These are phyloP conservation scores for Xylophagus ater DNA, from an alignment of 2,888 invertebrate species.

Conservation along the genomic window DNA sequence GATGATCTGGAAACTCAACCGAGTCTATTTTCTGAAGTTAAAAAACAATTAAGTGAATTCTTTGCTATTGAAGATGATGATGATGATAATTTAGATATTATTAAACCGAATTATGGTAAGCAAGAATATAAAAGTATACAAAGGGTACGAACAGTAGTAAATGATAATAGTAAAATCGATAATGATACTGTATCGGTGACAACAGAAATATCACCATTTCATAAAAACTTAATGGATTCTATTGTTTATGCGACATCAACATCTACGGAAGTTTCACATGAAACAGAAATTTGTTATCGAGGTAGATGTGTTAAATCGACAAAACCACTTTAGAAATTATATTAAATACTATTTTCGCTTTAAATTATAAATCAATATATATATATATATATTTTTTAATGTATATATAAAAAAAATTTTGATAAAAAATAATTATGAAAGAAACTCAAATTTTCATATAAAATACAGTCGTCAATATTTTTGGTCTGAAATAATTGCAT, in stretches of 20 bases:
- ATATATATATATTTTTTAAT: too few species aligned
- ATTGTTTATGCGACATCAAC: conserved; percentile 54
- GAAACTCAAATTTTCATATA: too few species aligned
- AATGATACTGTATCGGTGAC: conserved; percentile 16
- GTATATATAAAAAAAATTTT: too few species aligned
- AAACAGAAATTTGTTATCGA: conserved; percentile 80
- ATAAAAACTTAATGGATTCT: conserved; percentile 36
- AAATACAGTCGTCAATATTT: too few species aligned
- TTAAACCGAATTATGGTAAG: conserved; percentile 24
- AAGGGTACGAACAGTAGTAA: conserved; percentile 24
- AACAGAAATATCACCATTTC: conserved; percentile 27
- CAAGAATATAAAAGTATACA: conserved; percentile 35
- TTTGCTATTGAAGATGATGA: conserved; percentile 33
- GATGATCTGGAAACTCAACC: conserved; percentile 35
- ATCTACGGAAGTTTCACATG: conserved; percentile 70
- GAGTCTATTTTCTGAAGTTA: conserved; percentile 37
- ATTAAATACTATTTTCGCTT: too few species aligned
- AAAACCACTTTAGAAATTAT: conserved; percentile 5
- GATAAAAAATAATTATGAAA: too few species aligned
- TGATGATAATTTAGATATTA: conserved; percentile 22
- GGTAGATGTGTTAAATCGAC: conserved; percentile 67
- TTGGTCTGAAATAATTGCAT: too few species aligned
- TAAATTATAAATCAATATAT: too few species aligned
- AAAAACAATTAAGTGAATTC: conserved; percentile 33
- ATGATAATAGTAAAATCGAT: conserved; percentile 3